Evolutionary conservation across 2,113 vertebrate genomes (phyloP).

Genomic region (Illadopsis cleaveri): DNA sequence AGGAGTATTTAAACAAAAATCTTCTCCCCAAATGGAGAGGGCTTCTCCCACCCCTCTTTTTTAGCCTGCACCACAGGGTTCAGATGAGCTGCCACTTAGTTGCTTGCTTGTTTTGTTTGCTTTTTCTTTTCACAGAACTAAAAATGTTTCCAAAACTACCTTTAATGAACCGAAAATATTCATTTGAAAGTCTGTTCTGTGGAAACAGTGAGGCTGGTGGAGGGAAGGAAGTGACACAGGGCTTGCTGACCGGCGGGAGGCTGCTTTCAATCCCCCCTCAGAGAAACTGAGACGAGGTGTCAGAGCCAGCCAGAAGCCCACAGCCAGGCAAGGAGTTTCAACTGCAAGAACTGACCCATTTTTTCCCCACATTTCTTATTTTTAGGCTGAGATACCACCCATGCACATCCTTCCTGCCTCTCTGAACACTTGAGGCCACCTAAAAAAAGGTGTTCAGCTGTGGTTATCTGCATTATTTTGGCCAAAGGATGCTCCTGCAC

Average conservation of each 20-base stretch:
- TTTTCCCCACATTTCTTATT: background rate
- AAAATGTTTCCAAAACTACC: constrained; percentile 40
- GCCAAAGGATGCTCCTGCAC: constrained; percentile 12
- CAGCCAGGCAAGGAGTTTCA: background rate
- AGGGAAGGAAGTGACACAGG: constrained; percentile 76
- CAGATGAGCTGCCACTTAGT: background rate
- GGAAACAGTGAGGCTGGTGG: constrained; percentile 69
- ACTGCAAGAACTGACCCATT: background rate
- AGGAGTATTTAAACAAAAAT: background rate
- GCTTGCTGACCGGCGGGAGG: constrained; percentile 38
- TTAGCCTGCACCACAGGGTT: background rate
- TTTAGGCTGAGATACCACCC: background rate
- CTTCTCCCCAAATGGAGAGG: background rate
- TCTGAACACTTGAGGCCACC: background rate
- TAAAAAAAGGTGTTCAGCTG: background rate
- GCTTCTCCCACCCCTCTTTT: background rate
- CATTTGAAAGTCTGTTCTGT: constrained; percentile 65
- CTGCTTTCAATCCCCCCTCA: constrained; percentile 36
- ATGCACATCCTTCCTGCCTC: background rate
- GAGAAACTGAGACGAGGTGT: background rate
- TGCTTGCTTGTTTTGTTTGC: background rate
- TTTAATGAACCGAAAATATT: constrained; percentile 63
- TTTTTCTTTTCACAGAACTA: background rate
- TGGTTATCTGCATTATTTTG: no score
- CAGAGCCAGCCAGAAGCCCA: background rate